phyloP scores from a whole-genome alignment of 2,797 vertebrate genomes.

The Parauchenoglanis ngamensis region DNA sequence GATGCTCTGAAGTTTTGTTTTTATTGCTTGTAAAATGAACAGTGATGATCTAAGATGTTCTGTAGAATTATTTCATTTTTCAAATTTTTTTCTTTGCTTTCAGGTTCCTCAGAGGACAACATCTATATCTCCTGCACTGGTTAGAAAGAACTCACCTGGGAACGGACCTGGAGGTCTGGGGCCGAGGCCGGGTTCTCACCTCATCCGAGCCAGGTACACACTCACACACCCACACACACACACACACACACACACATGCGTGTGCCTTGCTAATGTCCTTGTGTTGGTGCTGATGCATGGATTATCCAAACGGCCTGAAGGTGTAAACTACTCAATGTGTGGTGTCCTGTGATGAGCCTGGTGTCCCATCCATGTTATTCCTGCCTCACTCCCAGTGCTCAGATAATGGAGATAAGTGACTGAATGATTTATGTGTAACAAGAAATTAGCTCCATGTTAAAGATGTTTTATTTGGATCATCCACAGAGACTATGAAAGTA shows the following conservation, averaged over 20 bases:
- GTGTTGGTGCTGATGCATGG: background rate
- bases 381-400: background rate
- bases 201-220: conserved; percentile 91
- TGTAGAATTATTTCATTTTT: conserved; percentile 1
- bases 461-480: background rate
- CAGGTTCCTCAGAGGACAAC: conserved; percentile 98
- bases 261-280: background rate
- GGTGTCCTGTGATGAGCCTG: background rate
- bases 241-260: background rate
- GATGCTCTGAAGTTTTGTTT: background rate
- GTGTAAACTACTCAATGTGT: background rate
- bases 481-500: background rate
- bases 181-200: conserved; percentile 86
- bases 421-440: conserved; percentile 2
- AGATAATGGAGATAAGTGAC: background rate
- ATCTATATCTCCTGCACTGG: conserved; percentile 95
- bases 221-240: conserved; percentile 1
- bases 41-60: background rate
- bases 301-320: background rate
- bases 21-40: background rate
- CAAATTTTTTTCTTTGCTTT: conserved; percentile 21
- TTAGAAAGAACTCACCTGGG: conserved; percentile 93
- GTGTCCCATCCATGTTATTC: background rate
- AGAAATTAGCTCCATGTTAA: background rate
- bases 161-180: conserved; percentile 87